Percentiles rank a stretch among this genome's conserved stretches.
Conservation (phyloP, 2,888 invertebrate species). For the Drosophila neonasuta region DNA sequence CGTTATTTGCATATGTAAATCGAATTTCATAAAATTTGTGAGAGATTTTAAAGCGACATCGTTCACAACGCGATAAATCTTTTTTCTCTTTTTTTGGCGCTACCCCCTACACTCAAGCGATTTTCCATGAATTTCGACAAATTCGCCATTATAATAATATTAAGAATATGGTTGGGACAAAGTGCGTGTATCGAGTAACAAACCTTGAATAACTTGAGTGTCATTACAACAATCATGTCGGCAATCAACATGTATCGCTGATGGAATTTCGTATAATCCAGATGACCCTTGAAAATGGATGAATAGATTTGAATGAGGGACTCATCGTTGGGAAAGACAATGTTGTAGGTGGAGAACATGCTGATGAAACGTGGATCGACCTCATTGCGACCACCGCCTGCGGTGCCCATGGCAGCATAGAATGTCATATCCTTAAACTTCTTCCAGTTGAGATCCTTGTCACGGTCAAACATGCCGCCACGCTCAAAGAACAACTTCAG, state of each 20-base stretch:
- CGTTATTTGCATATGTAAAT: constrained; percentile 82
- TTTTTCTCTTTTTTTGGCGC: neutral
- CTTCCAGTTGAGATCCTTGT: constrained; percentile 95
- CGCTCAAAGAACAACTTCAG: constrained; percentile 94
- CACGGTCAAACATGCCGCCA: constrained; percentile 94
- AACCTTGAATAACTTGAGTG: constrained; percentile 91
- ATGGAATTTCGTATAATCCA: constrained; percentile 84
- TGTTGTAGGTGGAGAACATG: constrained; percentile 93
- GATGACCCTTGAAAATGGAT: constrained; percentile 91
- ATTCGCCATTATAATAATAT: neutral
- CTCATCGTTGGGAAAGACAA: constrained; percentile 90
- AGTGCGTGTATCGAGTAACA: constrained; percentile 13
- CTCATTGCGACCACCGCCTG: constrained; percentile 94
- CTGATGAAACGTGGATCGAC: constrained; percentile 96
- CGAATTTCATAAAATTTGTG: constrained; percentile 80
- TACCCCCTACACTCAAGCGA: neutral
- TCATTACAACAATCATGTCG: constrained; percentile 88
- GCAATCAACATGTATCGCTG: constrained; percentile 86
- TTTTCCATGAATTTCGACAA: constrained; percentile 21
- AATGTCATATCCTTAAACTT: constrained; percentile 90
- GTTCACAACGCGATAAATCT: constrained; percentile 53
- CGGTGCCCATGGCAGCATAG: constrained; percentile 92
- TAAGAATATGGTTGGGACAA: neutral
- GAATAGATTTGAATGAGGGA: constrained; percentile 92
- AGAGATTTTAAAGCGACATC: constrained; percentile 61